Percentiles rank a stretch among this genome's conserved stretches.
These are phyloP conservation scores for Telenomus remus DNA, from an alignment of 1,140 invertebrate species.

Conservation along the genomic window DNA sequence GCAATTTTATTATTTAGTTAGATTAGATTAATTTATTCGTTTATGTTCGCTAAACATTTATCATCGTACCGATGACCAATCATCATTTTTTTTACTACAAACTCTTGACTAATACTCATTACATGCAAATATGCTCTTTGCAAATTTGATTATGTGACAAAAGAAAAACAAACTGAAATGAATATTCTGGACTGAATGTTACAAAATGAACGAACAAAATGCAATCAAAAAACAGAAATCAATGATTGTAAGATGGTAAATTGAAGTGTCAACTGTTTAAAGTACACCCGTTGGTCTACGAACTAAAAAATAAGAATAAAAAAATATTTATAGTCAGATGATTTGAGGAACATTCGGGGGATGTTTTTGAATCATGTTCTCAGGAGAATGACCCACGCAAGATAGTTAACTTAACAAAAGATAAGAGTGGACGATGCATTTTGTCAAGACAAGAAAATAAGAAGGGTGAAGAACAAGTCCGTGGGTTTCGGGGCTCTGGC, in stretches of 20 bases:
- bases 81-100: conserved; percentile 19
- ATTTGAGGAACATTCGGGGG: conserved; percentile 29
- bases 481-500: conserved; percentile 5
- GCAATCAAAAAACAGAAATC: conserved; percentile 1
- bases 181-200: not conserved
- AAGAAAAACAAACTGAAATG: conserved; percentile 1
- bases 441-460: conserved; percentile 22
- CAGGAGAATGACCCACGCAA: conserved; percentile 69
- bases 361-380: conserved; percentile 28
- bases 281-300: too few relatives aligned
- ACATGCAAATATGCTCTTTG: conserved; percentile 40
- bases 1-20: too few relatives aligned
- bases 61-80: too few relatives aligned
- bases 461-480: conserved; percentile 7
- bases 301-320: not conserved
- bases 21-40: too few relatives aligned
- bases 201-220: too few relatives aligned
- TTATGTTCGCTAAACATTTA: too few relatives aligned
- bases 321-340: conserved; percentile 1
- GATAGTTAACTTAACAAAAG: conserved; percentile 26
- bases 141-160: conserved; percentile 7
- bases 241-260: not conserved
- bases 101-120: conserved; percentile 44
- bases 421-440: conserved; percentile 32
- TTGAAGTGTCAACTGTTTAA: too few relatives aligned